Base-by-base conservation (phyloP, 2,797 vertebrate genomes). In the Lophius americanus region DNA sequence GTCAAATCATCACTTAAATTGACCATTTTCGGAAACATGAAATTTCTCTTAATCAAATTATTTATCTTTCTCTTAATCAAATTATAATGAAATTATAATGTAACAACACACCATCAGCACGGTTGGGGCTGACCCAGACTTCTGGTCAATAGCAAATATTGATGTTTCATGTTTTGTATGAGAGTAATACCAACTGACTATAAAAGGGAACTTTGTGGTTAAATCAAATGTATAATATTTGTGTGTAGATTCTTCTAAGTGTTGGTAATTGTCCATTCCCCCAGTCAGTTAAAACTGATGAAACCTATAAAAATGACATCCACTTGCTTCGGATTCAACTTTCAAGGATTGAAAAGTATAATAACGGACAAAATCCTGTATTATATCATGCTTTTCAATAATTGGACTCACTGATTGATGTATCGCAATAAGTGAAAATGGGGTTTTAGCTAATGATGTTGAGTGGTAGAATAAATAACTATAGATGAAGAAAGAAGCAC, bases 191-290 rank as follows among this genome's bases (percentile, higher is more conserved):
- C 37, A 62, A 61, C 14, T 23, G 67, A 75, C 72, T 76, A 64
- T 64, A 68, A 70, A 77, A 68, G 35, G 54, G 79, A 75, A 73
- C 57, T 55, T 60, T 37, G 49, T 46, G 73, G 75, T 74, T 79
- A 83, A 86, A 86, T 91, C 86, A 90, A 85, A 84, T 78, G 74
- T 42, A 64, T 83, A 86, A 88, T 84, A 23, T 23, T 23, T 23
- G 23, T 23, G 23, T 23, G 23, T 23, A 23, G 23, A 23, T 23
- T 23, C 23, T 23, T 23, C 23, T 23, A 23, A 23, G 23, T 23
- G 23, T 1, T 23, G 23, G 23, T 23, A 23, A 23, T 23, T 23
- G 23, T 23, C 23, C 23, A 23, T 23, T 23, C 23, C 23, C 23
- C 23, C 23, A 23, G 23, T 23, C 23, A 23, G 23, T 23, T 23